Evolutionary conservation across 2,888 invertebrate genomes (phyloP).

Genomic region (Agrochola lota): DNA sequence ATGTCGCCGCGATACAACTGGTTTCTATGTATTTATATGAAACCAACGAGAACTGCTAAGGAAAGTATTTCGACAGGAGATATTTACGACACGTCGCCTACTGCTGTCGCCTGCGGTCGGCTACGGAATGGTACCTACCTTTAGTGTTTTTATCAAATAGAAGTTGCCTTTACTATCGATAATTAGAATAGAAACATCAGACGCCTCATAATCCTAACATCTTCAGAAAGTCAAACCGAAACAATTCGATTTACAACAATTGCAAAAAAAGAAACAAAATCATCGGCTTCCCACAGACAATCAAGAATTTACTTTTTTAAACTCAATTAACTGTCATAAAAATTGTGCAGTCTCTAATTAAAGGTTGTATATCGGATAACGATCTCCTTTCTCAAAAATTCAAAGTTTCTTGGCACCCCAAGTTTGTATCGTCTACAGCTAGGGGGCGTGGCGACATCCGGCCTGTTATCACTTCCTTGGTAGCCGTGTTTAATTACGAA

Average conservation of each 20-base stretch:
- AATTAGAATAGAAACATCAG: not conserved
- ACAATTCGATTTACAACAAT: not conserved
- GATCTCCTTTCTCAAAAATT: constrained; percentile 55
- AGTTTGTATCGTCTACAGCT: constrained; percentile 48
- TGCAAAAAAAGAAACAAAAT: not conserved
- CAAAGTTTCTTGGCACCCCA: constrained; percentile 57
- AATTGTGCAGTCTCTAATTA: constrained; percentile 63
- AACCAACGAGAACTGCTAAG: no score
- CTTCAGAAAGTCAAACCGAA: not conserved
- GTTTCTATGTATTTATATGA: no score
- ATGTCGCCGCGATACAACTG: no score
- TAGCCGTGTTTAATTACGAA: constrained; percentile 77
- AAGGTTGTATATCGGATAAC: constrained; percentile 59
- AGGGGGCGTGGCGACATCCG: constrained; percentile 76
- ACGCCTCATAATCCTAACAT: not conserved
- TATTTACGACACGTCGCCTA: no score
- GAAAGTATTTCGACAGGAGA: no score
- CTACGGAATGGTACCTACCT: no score
- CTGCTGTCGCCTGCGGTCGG: no score
- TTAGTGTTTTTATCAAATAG: not conserved
- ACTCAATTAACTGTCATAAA: constrained; percentile 65
- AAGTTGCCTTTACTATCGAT: not conserved
- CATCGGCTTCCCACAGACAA: constrained; percentile 48
- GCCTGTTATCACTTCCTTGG: constrained; percentile 77
- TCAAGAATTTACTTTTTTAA: constrained; percentile 34